Base-by-base conservation (phyloP, 30 jellyfish, hydroid and myxozoan genomes). In the Aurelia sp. region DNA sequence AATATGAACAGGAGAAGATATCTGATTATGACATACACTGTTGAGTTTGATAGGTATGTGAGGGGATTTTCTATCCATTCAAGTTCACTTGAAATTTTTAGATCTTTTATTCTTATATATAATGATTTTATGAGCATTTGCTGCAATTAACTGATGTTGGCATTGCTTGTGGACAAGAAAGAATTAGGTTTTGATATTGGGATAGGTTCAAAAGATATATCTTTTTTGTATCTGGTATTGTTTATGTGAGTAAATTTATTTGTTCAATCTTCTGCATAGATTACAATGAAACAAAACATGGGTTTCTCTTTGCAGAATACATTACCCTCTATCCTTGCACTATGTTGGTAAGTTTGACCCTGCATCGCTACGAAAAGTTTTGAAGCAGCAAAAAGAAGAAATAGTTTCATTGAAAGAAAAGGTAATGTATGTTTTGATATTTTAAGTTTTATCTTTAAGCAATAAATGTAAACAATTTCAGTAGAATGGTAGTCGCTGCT, bases 11-110 rank as follows among this genome's bases (percentile, higher is more conserved):
- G 53, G 27, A 93, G 81, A 38, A 68, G 98, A 81, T 93, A 93
- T 72, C 85, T 93, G 4, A 93, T 93, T 51, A 76, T 93, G 91
- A 93, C 98, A 15, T 93, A 93, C 66, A 82, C 98, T 47, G 98
- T 87, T 24, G 98, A 93, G 69, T 93, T 93, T 84, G 98, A 93
- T 59, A 83, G 91, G 97, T 87, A 53, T 38, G 93, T 51, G 55
- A 44, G 15, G 52, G 17, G 24, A 21, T 7, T 55, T 51, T 21
- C 61, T 76, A 8, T n/a, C 58, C 9, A 13, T 41, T 41, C 33
- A 13, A 72, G 3, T 18, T 2, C 0, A 0, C 18, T 1, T 18
- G 15, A 55, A 13, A 9, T 24, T 6, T 12, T 15, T 13, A 18
- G 0, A 12, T 16, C 11, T 35, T 35, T n/a, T 15, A 13, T 57